Conservation (phyloP, 2,113 vertebrate genomes). For the Dunckerocampus dactyliophorus region DNA sequence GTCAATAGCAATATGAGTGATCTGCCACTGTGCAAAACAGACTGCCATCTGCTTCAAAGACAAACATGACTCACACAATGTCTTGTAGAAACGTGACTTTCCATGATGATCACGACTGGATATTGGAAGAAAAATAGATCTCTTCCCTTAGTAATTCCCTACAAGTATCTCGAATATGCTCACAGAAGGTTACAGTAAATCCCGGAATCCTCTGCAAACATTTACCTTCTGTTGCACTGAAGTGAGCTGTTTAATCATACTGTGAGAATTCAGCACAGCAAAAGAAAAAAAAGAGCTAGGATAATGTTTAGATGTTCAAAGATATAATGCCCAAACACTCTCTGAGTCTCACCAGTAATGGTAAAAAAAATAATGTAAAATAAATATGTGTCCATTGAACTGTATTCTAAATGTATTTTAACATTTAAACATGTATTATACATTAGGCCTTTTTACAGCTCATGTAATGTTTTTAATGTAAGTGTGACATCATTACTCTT, state of each 20-base stretch:
- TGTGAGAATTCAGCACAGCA: not conserved
- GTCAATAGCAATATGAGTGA: slow-evolving; percentile 55
- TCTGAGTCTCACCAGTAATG: no score
- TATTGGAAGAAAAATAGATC: not conserved
- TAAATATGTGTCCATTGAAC: no score
- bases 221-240: not conserved
- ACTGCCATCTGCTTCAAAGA: slow-evolving; percentile 55
- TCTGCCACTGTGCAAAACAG: slow-evolving; percentile 54
- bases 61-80: slow-evolving; percentile 20
- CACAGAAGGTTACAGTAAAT: slow-evolving; percentile 7
- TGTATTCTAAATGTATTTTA: no score
- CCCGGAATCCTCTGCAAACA: slow-evolving; percentile 1
- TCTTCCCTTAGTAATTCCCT: slow-evolving; percentile 1
- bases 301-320: not conserved
- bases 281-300: not conserved
- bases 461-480: no score
- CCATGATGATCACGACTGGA: not conserved
- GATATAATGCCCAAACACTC: not conserved
- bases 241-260: not conserved
- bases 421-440: no score
- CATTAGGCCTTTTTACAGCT: no score
- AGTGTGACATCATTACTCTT: no score
- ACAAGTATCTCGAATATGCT: slow-evolving; percentile 2
- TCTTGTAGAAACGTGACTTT: slow-evolving; percentile 14
- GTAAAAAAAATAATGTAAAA: no score